A percentile compares a stretch with the other conserved stretches of the same genome.
These are phyloP conservation scores for Ariopsis seemanni DNA, from an alignment of 2,113 vertebrate species.

Conservation along the genomic window DNA sequence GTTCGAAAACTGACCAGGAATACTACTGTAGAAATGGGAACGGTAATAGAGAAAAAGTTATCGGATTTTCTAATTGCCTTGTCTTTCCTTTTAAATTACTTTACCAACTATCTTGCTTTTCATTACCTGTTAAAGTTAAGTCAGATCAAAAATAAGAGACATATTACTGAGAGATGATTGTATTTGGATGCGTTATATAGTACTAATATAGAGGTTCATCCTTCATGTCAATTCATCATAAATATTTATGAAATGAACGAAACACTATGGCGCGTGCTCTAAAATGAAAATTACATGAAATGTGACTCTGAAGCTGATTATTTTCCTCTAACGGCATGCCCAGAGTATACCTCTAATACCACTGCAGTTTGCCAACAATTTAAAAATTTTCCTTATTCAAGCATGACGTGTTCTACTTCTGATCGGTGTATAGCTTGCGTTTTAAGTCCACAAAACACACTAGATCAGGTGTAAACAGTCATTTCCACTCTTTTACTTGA, in stretches of 20 bases:
- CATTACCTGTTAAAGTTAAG: background rate
- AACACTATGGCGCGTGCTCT: background rate
- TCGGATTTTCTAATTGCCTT: background rate
- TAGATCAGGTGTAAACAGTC: background rate
- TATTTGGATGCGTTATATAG: background rate
- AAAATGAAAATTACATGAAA: background rate
- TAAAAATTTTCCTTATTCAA: background rate
- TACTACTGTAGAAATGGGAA: background rate
- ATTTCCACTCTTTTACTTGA: background rate
- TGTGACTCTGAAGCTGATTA: background rate
- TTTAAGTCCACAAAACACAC: background rate
- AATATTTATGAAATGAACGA: background rate
- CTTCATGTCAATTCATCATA: background rate
- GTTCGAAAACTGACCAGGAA: background rate
- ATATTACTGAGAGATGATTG: background rate
- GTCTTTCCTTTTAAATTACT: background rate
- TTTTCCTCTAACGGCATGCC: background rate
- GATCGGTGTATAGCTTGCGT: background rate
- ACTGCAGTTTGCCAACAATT: too few species aligned
- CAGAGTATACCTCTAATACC: background rate
- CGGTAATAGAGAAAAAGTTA: too few species aligned
- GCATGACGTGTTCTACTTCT: background rate
- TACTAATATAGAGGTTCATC: background rate
- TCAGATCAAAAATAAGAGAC: background rate
- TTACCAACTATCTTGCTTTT: background rate